Evolutionary conservation across 2,113 vertebrate species (phyloP), one percentile per base, ranked within the genome.

Genomic region (Holacanthus passer): DNA sequence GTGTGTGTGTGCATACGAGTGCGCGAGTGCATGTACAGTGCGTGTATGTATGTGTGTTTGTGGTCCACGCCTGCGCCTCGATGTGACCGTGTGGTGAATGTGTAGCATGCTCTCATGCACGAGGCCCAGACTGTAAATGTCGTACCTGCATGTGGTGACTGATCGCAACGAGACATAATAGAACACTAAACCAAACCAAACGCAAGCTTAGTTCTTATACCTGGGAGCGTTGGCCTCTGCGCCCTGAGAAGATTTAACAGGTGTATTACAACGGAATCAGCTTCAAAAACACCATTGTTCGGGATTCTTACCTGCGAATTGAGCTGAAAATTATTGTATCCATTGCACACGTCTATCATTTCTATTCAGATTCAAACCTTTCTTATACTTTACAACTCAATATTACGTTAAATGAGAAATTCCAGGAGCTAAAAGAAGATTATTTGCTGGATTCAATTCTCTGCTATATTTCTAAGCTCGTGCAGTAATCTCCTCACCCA

Each of bases 101-200:
- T 94, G 86, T 82, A 86, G 94, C 94, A 94, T 95, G 93, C 92
- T 77, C 22, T 88, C 82, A 74, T 76, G 88, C 88, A 91, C 69
- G 71, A 85, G 89, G 87, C 87, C 78, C 75, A 73, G 87, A 81
- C 77, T 89, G 43, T 88, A 89, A 72, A 69, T 89, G 83, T 91
- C 82, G 85, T 91, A 79, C 69, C 81, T 94, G 95, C 95, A 96
- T 95, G 94, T 87, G 82, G 87, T 77, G 88, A 89, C 72, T 52
- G 85, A 91, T 75, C 35, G 80, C 82, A 70, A 73, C 62, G 69
- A 89, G 89, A 92, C 88, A 86, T 27, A 69, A 83, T 79, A 83
- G 65, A 83, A 87, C 73, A 88, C 66, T 22, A 41, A 77, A 73
- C 68, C 31, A 53, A 72, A 81, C 31, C 75, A 60, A 85, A 81